Percentiles rank a stretch among this genome's conserved stretches.
phyloP scores from a whole-genome alignment of 2,797 vertebrate genomes.

The Synanceia verrucosa region DNA sequence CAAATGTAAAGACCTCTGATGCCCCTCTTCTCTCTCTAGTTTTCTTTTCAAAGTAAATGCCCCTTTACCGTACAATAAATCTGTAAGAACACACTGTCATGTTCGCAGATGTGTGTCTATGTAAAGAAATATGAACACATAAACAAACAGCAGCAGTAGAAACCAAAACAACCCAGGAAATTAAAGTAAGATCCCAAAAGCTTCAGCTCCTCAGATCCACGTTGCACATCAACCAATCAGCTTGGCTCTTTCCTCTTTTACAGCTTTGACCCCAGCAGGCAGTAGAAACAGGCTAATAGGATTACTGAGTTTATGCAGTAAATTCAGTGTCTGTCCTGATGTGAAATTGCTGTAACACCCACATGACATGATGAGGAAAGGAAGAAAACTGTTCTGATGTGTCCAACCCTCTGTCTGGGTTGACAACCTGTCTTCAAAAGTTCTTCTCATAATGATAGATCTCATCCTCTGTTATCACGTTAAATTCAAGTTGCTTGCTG shows the following conservation, averaged over 20 bases:
- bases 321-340: neutral
- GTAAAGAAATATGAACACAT: neutral
- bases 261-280: neutral
- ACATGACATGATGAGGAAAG: neutral
- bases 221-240: neutral
- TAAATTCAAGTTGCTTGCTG: constrained; percentile 22
- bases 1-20: neutral
- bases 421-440: neutral
- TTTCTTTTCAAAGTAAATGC: neutral
- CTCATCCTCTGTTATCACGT: constrained; percentile 29
- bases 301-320: neutral
- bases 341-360: neutral
- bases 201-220: neutral
- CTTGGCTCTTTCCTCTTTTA: neutral
- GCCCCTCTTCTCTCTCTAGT: too few relatives aligned
- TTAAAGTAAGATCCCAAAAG: constrained; percentile 8
- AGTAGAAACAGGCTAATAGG: neutral
- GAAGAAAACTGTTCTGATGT: neutral
- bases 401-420: neutral
- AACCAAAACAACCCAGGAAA: constrained; percentile 18
- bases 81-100: neutral
- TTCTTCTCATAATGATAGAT: constrained; percentile 6
- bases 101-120: neutral
- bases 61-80: neutral
- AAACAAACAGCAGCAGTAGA: neutral